Evolutionary conservation across 2,797 vertebrate genomes (phyloP), one percentile per base, ranked within the genome.

Genomic region (Galaxias olidus): DNA sequence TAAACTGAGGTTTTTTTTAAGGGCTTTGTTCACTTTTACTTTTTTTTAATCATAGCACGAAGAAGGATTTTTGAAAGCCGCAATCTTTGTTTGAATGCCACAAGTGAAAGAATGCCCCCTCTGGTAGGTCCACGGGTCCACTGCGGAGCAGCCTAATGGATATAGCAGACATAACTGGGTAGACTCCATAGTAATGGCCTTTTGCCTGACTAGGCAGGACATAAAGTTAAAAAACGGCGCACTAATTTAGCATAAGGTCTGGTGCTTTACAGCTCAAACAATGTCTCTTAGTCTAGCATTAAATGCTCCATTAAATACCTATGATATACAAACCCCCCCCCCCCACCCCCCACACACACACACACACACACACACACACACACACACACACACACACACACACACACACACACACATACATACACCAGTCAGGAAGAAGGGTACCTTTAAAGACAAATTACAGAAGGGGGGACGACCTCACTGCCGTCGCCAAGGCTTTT

Each of bases 91-190:
- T 77, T 71, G 77, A 87, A 86, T 78, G 79, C 86, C 84, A 85
- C 77, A 77, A 83, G 77, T 85, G 71, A 84, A 88, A 83, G 86
- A 84, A 82, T 74, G 79, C 75, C 70, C 69, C 81, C 75, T 81
- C 80, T 75, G 71, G 75, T 81, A 65, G 82, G 83, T 74, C 81
- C 78, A 17, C 71, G 76, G 68, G 82, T 79, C 75, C 78, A 76
- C 80, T 82, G 79, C 80, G 76, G 61, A 63, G 60, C 63, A 69
- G 75, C 58, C 77, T 90, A 84, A 93, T 89, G 87, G 75, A 80
- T 84, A 44, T 66, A 91, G 65, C 89, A 91, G 85, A 86, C 72
- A 51, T 20, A 55, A 65, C 75, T 76, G 69, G 78, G 75, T 56
- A 74, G 59, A 62, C 69, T 58, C 52, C 30, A 30, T 30, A 30